These are phyloP conservation scores for Nyctalus aviator DNA, from an alignment of 2,797 vertebrate genomes.

Conservation along the genomic window DNA sequence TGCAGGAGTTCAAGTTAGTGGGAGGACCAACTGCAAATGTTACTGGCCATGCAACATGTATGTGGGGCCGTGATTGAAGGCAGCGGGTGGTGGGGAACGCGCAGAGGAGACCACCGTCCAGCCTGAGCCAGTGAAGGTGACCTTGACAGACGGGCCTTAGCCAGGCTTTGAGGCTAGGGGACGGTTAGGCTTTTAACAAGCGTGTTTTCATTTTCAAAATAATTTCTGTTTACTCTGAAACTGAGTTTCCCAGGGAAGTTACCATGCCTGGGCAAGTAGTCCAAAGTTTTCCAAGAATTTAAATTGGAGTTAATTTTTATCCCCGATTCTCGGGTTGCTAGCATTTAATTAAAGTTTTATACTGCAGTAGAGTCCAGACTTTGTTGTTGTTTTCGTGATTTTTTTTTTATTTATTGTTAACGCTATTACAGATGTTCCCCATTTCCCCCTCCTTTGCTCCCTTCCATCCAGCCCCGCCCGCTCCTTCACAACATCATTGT, in stretches of 20 bases:
- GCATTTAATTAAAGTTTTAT: not conserved
- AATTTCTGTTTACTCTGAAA: slow-evolving; percentile 2
- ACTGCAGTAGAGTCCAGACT: not conserved
- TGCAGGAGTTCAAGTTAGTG: not conserved
- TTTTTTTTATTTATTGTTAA: not conserved
- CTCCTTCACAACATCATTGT: not conserved
- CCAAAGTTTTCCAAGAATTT: not conserved
- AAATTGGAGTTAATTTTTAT: not conserved
- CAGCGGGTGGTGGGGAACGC: rapidly evolving
- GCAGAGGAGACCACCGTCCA: not conserved
- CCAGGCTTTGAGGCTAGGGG: not conserved
- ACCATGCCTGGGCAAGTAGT: not conserved
- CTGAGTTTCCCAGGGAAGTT: not conserved
- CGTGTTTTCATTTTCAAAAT: not conserved
- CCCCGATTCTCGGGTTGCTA: not conserved
- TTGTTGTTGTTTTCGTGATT: not conserved
- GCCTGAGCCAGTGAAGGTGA: not conserved
- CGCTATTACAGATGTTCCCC: not conserved
- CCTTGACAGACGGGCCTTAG: not conserved
- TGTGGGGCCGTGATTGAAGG: rapidly evolving
- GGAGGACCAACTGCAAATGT: not conserved
- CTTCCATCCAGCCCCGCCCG: not conserved
- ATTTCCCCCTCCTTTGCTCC: not conserved
- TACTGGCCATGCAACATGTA: rapidly evolving
- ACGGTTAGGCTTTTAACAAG: not conserved